Percentiles rank a stretch among this genome's conserved stretches.
phyloP scores from a whole-genome alignment of 2,888 invertebrate species.

The Polydrusus cervinus region DNA sequence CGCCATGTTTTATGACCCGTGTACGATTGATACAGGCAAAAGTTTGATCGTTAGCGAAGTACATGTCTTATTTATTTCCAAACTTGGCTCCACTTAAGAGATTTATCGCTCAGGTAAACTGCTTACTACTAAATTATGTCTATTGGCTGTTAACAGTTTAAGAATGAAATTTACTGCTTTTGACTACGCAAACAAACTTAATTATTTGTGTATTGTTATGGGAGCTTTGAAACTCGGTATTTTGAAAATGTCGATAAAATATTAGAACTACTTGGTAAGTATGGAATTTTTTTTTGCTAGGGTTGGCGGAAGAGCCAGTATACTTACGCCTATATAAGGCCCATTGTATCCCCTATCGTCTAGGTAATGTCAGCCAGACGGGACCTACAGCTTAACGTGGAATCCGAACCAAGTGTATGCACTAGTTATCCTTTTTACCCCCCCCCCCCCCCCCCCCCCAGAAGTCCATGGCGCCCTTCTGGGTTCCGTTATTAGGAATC shows the following conservation, averaged over 20 bases:
- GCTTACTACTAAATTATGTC: slow-evolving; percentile 31
- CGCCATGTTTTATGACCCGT: slow-evolving; percentile 39
- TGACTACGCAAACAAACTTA: slow-evolving; percentile 9
- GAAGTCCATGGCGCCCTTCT: too few species aligned
- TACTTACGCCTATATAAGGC: too few species aligned
- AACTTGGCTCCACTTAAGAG: slow-evolving; percentile 24
- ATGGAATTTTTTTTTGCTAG: too few species aligned
- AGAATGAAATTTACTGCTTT: slow-evolving; percentile 12
- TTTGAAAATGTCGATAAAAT: neutral
- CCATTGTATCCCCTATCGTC: too few species aligned
- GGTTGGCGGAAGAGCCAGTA: too few species aligned
- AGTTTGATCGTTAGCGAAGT: slow-evolving; percentile 40
- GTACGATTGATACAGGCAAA: slow-evolving; percentile 41
- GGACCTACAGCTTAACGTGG: too few species aligned
- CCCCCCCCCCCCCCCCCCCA: too few species aligned
- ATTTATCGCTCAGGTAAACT: slow-evolving; percentile 37
- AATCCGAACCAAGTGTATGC: too few species aligned
- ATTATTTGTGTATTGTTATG: neutral
- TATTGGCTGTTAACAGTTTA: slow-evolving; percentile 26
- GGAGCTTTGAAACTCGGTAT: neutral
- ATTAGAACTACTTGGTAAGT: too few species aligned
- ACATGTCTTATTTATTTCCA: slow-evolving; percentile 39
- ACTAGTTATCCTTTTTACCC: too few species aligned
- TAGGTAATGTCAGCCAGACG: too few species aligned
- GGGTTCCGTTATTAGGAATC: too few species aligned